Evolutionary conservation across 35 echinoderm and acorn worm genomes (phyloP), one percentile per base, ranked within the genome.

Genomic region (Apostichopus californicus): DNA sequence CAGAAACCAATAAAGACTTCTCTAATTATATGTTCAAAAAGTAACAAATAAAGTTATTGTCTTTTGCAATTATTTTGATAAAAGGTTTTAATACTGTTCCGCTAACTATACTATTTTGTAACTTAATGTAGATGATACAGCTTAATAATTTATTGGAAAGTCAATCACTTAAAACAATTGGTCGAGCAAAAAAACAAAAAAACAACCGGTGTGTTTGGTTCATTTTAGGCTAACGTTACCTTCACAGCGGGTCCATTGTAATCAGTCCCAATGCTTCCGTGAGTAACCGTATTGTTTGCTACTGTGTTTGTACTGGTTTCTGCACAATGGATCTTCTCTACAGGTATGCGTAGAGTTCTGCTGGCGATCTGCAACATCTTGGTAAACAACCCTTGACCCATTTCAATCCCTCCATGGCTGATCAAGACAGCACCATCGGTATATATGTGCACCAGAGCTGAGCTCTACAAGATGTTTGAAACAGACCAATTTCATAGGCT

Each of bases 301-400:
- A 94, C 93, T 14, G 59, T 90, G 17, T 59, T 78, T n/a, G 85
- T 81, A 17, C 72, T 64, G 17, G 66, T 70, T 8, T 34, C 55
- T 23, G 55, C 55, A 2, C 72, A 80, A 68, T 89, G 60, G 46
- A 94, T 90, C 56, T 46, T 78, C 6, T 78, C 88, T 53, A 90
- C 20, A 6, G 87, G 87, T 7, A 90, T 70, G 18, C 34, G 55
- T 1, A 94, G 78, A 0, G 65, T 53, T 11, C 28, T 60, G 78
- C 93, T 94, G 54, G 93, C 93, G 56, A 94, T 63, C 87, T 94
- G 61, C 20, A 64, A 11, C 26, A 93, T 86, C 78, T 95, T 95
- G 10, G 94, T 95, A 56, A 93, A 54, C 22, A 95, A 24, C 0
- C 94, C 94, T 73, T 95, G 94, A 13, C 94, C 94, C 94, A 95